phyloP scores from a whole-genome alignment of 2,888 invertebrate genomes.

The Pristionchus exspectatus region DNA sequence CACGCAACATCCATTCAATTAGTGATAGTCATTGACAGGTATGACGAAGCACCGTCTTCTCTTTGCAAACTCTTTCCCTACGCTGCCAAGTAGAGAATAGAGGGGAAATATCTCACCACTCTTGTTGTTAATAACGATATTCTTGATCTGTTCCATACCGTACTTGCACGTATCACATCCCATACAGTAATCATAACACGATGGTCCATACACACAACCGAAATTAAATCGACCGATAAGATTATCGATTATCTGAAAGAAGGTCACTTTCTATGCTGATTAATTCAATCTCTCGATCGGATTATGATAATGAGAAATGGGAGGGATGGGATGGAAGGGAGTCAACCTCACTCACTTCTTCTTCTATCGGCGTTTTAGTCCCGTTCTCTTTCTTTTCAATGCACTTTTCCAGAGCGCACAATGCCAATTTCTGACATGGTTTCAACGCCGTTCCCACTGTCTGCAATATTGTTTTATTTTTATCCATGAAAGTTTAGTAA shows the following conservation, averaged over 20 bases:
- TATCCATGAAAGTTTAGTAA: too few relatives aligned
- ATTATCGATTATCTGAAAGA: constrained; percentile 44
- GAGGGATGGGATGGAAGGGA: neutral
- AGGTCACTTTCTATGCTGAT: neutral
- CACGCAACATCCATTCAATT: neutral
- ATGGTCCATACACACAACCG: constrained; percentile 52
- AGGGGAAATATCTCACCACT: constrained; percentile 9
- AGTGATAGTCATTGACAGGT: neutral
- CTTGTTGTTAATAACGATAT: constrained; percentile 42
- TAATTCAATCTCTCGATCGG: neutral
- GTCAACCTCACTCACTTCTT: constrained; percentile 38
- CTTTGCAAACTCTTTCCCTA: too few relatives aligned
- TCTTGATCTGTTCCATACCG: constrained; percentile 52
- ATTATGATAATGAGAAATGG: constrained; percentile 8
- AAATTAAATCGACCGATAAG: constrained; percentile 44
- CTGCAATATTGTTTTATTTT: neutral
- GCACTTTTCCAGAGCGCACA: constrained; percentile 52
- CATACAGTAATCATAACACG: constrained; percentile 50
- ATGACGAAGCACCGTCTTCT: neutral
- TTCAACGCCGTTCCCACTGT: neutral
- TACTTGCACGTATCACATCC: constrained; percentile 47
- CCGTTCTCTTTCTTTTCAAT: constrained; percentile 39
- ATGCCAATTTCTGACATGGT: constrained; percentile 49
- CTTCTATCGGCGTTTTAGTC: constrained; percentile 39
- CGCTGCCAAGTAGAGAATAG: neutral